phyloP scores from a whole-genome alignment of 2,113 vertebrate genomes.

The Paraplagusia blochii region DNA sequence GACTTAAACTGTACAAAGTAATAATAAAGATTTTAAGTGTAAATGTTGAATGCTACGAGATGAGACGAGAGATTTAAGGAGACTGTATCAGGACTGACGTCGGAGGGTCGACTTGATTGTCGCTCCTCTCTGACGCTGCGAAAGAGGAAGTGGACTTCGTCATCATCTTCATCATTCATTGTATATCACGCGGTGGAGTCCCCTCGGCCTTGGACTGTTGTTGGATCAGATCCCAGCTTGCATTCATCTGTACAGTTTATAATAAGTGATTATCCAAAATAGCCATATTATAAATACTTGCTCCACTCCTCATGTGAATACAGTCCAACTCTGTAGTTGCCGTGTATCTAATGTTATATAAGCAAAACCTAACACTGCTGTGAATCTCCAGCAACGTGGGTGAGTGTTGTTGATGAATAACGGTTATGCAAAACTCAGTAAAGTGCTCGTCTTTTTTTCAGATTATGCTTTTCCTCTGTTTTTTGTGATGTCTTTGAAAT shows the following conservation, averaged over 20 bases:
- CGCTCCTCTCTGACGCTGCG: conserved; percentile 6
- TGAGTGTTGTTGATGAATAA: conserved; percentile 70
- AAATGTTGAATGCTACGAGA: conserved; percentile 15
- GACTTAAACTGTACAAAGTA: conserved; percentile 65
- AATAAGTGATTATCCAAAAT: conserved; percentile 1
- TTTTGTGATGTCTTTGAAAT: background rate
- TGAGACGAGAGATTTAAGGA: too few relatives aligned
- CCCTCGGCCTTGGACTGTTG: background rate
- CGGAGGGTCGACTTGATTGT: conserved; percentile 15
- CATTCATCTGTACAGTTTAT: conserved; percentile 20
- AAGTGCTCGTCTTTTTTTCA: conserved; percentile 71
- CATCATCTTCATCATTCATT: conserved; percentile 8
- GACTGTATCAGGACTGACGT: background rate
- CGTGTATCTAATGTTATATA: conserved; percentile 67
- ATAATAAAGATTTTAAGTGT: conserved; percentile 66
- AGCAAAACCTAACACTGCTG: conserved; percentile 59
- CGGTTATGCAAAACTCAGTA: conserved; percentile 68
- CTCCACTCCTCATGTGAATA: conserved; percentile 14
- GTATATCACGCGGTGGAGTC: background rate
- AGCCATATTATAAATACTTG: conserved; percentile 10
- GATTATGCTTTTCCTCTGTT: conserved; percentile 16
- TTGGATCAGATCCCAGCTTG: background rate
- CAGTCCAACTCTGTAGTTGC: conserved; percentile 69
- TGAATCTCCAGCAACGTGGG: conserved; percentile 67
- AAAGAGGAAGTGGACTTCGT: conserved; percentile 27